These are phyloP conservation scores for Mormyrus iriodes DNA, from an alignment of 2,113 vertebrate genomes.

Conservation along the genomic window DNA sequence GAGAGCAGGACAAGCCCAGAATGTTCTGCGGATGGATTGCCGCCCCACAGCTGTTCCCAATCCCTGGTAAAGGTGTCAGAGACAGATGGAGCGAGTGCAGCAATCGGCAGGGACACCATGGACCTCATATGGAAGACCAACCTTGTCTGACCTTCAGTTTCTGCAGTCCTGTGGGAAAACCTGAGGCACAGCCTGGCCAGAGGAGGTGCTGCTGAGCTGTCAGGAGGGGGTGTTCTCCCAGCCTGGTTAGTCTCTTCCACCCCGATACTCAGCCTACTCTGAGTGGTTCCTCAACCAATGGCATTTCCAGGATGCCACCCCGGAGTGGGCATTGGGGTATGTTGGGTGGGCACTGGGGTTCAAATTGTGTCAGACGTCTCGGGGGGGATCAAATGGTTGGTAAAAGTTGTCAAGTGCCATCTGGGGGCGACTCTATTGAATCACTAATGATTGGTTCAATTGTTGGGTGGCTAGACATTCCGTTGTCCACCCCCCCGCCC, in stretches of 20 bases:
- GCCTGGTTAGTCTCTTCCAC: background rate
- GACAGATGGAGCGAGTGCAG: background rate
- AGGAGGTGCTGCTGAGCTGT: background rate
- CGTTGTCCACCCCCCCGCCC: too few relatives aligned
- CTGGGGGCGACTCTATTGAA: background rate
- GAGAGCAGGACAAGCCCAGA: background rate
- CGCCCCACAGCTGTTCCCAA: background rate
- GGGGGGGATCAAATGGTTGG: background rate
- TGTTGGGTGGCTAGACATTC: background rate
- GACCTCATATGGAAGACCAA: background rate
- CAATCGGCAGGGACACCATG: background rate
- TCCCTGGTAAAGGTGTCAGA: background rate
- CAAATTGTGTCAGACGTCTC: background rate
- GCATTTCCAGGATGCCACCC: background rate
- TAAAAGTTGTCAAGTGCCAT: background rate
- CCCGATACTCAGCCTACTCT: background rate
- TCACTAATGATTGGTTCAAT: background rate
- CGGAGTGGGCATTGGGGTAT: background rate
- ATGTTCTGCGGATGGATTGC: background rate
- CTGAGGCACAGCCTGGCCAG: background rate
- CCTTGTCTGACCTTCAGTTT: background rate
- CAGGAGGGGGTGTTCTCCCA: background rate
- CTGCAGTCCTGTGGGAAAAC: background rate
- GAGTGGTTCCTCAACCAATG: background rate
- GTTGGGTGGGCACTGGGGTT: background rate